These are phyloP conservation scores for Syrphus vitripennis DNA, from an alignment of 2,888 invertebrate genomes.

Conservation along the genomic window DNA sequence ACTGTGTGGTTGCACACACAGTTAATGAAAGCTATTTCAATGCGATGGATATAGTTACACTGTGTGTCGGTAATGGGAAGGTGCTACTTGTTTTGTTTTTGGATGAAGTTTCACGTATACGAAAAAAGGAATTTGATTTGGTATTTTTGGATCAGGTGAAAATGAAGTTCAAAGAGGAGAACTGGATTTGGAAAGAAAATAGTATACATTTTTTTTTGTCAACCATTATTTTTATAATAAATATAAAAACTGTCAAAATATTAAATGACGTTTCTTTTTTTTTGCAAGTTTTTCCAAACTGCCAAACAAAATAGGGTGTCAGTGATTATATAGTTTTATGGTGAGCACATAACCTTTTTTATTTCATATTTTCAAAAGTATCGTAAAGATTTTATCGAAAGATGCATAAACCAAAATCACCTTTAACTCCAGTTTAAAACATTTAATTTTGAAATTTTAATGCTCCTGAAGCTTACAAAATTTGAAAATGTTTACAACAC, in stretches of 20 bases:
- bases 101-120: not conserved
- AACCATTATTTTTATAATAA: no score
- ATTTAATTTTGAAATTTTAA: not conserved
- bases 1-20: slow-evolving; percentile 29
- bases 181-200: not conserved
- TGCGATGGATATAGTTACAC: slow-evolving; percentile 28
- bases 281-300: not conserved
- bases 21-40: slow-evolving; percentile 27
- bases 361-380: not conserved
- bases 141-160: not conserved
- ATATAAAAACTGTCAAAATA: no score
- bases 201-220: not conserved
- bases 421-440: not conserved
- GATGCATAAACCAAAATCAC: not conserved
- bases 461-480: not conserved
- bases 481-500: not conserved
- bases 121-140: not conserved
- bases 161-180: not conserved
- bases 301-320: not conserved
- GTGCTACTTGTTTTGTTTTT: not conserved
- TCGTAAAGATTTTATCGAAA: not conserved
- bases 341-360: not conserved
- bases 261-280: no score
- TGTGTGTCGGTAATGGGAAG: not conserved
- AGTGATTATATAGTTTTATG: not conserved